Evolutionary conservation across 2,113 vertebrate genomes (phyloP).

Genomic region (Cavia porcellus): DNA sequence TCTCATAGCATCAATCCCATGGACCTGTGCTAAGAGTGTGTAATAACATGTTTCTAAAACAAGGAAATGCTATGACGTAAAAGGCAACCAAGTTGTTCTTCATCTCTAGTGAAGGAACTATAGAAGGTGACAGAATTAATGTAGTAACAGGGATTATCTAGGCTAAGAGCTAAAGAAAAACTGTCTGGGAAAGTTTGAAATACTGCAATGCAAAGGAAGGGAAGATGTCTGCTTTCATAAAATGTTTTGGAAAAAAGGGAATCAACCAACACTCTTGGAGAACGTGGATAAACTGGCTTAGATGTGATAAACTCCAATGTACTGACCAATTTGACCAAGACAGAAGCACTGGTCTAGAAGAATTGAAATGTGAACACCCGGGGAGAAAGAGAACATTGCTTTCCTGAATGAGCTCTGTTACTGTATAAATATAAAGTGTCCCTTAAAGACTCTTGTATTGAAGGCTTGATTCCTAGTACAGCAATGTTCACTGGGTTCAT

Average conservation of each 20-base stretch:
- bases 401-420: not conserved
- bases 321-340: not conserved
- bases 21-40: not conserved
- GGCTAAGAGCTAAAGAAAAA: not conserved
- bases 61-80: not conserved
- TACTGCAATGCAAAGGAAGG: not conserved
- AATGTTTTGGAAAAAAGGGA: constrained; percentile 19
- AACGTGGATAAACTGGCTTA: not conserved
- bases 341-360: constrained; percentile 10
- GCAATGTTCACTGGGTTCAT: not conserved
- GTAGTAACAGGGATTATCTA: not conserved
- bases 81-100: not conserved
- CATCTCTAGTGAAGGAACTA: not conserved
- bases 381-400: not conserved
- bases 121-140: not conserved
- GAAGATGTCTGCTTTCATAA: not conserved
- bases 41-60: constrained; percentile 35
- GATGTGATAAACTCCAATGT: not conserved
- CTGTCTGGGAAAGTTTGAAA: constrained; percentile 7
- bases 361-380: not conserved
- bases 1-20: not conserved
- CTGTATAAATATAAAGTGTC: not conserved
- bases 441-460: not conserved
- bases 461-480: not conserved
- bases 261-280: not conserved